Percentiles rank a stretch among this genome's conserved stretches.
Evolutionary conservation across 2,888 invertebrate species (phyloP).

Genomic region (Morpho achilles): DNA sequence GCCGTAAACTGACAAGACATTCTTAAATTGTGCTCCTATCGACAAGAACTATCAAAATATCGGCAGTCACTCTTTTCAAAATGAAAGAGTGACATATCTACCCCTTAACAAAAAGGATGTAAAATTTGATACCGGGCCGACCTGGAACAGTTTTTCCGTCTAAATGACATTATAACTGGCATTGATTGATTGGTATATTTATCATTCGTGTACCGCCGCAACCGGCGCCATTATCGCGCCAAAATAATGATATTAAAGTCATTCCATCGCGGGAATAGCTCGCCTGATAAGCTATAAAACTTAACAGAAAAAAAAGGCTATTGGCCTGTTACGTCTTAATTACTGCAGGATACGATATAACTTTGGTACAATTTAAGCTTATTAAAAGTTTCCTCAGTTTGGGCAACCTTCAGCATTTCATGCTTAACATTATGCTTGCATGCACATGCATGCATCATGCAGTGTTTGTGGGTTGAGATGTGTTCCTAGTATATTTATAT

Average conservation of each 20-base stretch:
- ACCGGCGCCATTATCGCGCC: conserved; percentile 27
- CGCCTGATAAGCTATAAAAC: no score
- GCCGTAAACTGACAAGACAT: not conserved
- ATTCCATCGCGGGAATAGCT: no score
- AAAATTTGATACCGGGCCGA: conserved; percentile 50
- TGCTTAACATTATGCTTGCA: no score
- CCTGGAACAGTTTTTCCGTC: conserved; percentile 46
- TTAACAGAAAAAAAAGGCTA: no score
- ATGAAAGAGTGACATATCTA: not conserved
- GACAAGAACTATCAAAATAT: not conserved
- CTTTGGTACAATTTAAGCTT: no score
- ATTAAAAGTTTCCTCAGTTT: no score
- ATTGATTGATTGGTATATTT: conserved; percentile 62
- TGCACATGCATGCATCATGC: no score
- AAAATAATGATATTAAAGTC: conserved; percentile 10
- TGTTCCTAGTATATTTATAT: no score
- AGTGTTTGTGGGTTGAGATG: no score
- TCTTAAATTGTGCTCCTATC: not conserved
- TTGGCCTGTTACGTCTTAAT: no score
- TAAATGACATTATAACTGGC: conserved; percentile 58
- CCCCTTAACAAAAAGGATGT: conserved; percentile 23
- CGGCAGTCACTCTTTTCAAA: not conserved
- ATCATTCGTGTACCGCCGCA: conserved; percentile 35
- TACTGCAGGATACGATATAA: no score
- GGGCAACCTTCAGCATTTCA: no score